A percentile compares a stretch with the other conserved stretches of the same genome.
Conservation (phyloP, 2,888 invertebrate species). For the Macaria notata region DNA sequence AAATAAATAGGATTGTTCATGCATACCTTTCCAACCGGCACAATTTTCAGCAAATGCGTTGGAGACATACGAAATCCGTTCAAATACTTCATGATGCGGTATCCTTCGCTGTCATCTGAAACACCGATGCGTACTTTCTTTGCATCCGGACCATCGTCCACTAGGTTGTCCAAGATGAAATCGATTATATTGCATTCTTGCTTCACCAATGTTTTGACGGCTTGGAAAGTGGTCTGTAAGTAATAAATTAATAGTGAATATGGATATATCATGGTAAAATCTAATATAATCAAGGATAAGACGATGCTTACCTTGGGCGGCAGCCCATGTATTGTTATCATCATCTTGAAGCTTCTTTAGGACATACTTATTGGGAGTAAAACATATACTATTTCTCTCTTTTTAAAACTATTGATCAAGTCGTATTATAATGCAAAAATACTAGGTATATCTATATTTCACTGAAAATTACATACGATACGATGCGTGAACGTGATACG, state of each 20-base stretch:
- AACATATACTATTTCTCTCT: no score
- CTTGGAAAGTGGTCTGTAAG: constrained; percentile 65
- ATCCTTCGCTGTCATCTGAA: constrained; percentile 58
- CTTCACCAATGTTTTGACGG: constrained; percentile 60
- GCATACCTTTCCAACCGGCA: constrained; percentile 52
- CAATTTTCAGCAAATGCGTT: constrained; percentile 49
- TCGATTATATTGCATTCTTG: constrained; percentile 62
- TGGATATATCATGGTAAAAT: neutral
- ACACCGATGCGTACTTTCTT: constrained; percentile 68
- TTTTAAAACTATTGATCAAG: no score
- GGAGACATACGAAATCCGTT: constrained; percentile 58
- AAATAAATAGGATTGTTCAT: neutral
- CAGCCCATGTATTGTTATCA: constrained; percentile 68
- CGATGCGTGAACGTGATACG: no score
- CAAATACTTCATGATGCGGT: constrained; percentile 57
- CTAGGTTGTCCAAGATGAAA: constrained; percentile 63
- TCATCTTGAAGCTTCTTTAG: constrained; percentile 51
- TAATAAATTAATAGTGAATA: neutral
- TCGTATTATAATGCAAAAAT: no score
- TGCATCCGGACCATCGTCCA: constrained; percentile 48
- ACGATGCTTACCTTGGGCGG: constrained; percentile 51
- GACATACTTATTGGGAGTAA: no score
- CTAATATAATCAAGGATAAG: neutral
- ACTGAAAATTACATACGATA: no score
- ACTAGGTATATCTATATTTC: no score